phyloP scores from a whole-genome alignment of 2,113 vertebrate species.

The Gopherus evgoodei region DNA sequence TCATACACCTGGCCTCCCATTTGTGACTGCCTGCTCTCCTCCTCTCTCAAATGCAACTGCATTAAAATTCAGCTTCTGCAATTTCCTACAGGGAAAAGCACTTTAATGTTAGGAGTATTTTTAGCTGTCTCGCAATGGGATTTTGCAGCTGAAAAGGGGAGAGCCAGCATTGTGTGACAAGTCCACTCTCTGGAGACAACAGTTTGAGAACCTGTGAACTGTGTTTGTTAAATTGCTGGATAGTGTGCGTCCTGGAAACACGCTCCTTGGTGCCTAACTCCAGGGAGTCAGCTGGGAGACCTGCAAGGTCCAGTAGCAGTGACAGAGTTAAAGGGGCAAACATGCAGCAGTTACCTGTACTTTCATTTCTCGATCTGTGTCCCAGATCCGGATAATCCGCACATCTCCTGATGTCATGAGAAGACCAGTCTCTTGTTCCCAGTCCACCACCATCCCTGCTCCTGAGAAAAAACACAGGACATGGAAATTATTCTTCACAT shows the following conservation, averaged over 20 bases:
- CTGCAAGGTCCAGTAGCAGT: neutral
- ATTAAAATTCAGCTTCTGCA: neutral
- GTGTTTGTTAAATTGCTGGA: accelerated
- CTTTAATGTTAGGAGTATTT: accelerated
- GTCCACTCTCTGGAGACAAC: neutral
- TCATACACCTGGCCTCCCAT: neutral
- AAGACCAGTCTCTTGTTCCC: conserved; percentile 97
- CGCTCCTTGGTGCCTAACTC: neutral
- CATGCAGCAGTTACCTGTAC: conserved; percentile 84
- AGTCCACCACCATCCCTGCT: conserved; percentile 98
- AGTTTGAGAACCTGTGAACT: accelerated
- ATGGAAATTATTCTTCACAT: neutral
- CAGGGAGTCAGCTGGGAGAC: too few species aligned
- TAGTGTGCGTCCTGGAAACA: accelerated
- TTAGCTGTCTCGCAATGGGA: accelerated
- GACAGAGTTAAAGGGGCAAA: accelerated
- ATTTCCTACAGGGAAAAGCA: neutral
- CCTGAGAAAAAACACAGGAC: conserved; percentile 76
- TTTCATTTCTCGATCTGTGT: conserved; percentile 96
- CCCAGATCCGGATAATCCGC: conserved; percentile 95
- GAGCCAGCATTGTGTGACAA: neutral
- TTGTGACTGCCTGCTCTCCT: neutral
- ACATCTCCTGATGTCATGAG: conserved; percentile 98
- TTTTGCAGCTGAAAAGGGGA: neutral
- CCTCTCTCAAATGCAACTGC: neutral